Evolutionary conservation across 2,888 invertebrate genomes (phyloP).

Genomic region (Archaeoteleia sp.): DNA sequence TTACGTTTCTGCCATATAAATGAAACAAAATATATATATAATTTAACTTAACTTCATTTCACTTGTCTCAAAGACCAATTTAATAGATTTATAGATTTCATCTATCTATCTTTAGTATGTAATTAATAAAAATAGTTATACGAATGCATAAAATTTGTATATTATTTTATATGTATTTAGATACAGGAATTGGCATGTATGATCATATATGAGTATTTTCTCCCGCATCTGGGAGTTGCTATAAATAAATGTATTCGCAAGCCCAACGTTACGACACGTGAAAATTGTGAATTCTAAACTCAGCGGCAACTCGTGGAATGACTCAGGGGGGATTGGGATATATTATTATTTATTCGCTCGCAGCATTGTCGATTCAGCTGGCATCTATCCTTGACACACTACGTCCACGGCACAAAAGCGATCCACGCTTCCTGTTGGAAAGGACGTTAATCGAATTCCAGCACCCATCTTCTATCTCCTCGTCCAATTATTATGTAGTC

Average conservation of each 20-base stretch:
- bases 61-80: no score
- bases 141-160: no score
- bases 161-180: no score
- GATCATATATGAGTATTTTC: no score
- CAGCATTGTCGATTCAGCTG: slow-evolving; percentile 43
- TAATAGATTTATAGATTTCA: no score
- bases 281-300: not conserved
- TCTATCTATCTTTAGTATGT: no score
- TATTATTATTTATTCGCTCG: slow-evolving; percentile 5
- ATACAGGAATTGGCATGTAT: no score
- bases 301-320: not conserved
- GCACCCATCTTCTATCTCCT: slow-evolving; percentile 30
- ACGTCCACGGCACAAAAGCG: slow-evolving; percentile 18
- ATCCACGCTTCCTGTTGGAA: slow-evolving; percentile 41
- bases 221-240: no score
- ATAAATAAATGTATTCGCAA: not conserved
- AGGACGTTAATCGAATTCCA: slow-evolving; percentile 45
- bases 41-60: no score
- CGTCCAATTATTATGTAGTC: slow-evolving; percentile 36
- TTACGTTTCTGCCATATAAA: no score
- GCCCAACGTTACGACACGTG: not conserved
- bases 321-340: slow-evolving; percentile 1
- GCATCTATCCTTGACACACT: slow-evolving; percentile 51
- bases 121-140: no score
- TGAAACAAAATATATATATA: no score